These are phyloP conservation scores for Coilia nasus DNA, from an alignment of 2,797 vertebrate genomes.

Conservation along the genomic window DNA sequence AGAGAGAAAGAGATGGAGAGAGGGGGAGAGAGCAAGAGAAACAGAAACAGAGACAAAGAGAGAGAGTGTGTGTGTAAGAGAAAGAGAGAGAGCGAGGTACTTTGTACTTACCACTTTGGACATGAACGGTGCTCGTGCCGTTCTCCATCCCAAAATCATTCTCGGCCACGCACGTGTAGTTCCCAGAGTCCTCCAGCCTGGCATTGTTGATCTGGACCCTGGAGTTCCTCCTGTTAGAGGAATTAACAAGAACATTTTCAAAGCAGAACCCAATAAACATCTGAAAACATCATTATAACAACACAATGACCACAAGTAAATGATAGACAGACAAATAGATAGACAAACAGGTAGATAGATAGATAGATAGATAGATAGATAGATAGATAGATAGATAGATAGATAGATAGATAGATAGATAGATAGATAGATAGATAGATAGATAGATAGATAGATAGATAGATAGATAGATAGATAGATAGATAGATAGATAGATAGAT, in stretches of 20 bases:
- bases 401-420: no score
- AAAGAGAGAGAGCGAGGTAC: neutral
- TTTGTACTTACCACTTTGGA: slow-evolving; percentile 91
- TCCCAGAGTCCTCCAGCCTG: slow-evolving; percentile 92
- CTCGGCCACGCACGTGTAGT: slow-evolving; percentile 95
- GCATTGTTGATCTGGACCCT: slow-evolving; percentile 92
- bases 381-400: no score
- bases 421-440: no score
- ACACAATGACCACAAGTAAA: neutral
- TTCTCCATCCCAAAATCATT: slow-evolving; percentile 89
- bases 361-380: no score
- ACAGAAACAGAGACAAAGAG: slow-evolving; percentile 27
- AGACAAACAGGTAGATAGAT: no score
- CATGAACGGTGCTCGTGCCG: slow-evolving; percentile 87
- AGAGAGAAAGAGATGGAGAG: slow-evolving; percentile 16
- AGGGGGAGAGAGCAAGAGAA: slow-evolving; percentile 14
- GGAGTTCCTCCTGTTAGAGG: slow-evolving; percentile 89
- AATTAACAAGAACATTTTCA: neutral
- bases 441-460: no score
- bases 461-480: no score
- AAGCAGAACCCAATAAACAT: neutral
- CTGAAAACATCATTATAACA: neutral
- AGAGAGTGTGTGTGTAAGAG: neutral
- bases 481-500: neutral
- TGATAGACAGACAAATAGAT: slow-evolving; percentile 41